Evolutionary conservation across 2,888 invertebrate species (phyloP).

Genomic region (Volucella zonaria): DNA sequence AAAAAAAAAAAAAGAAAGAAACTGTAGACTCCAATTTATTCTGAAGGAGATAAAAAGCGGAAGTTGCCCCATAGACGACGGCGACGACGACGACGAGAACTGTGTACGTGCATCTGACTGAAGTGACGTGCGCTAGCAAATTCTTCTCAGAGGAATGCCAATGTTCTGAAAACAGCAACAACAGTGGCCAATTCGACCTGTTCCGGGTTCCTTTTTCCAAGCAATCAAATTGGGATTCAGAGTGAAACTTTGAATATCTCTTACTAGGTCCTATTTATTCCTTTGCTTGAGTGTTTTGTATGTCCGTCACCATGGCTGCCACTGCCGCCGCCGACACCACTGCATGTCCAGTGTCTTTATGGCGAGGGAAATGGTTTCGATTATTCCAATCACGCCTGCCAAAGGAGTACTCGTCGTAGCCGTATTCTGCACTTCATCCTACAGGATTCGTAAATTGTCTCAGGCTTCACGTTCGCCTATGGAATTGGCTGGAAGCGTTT

Average conservation of each 20-base stretch:
- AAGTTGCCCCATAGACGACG: slow-evolving; percentile 56
- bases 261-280: slow-evolving; percentile 71
- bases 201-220: slow-evolving; percentile 67
- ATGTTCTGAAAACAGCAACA: slow-evolving; percentile 37
- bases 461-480: slow-evolving; percentile 46
- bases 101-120: slow-evolving; percentile 65
- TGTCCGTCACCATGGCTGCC: slow-evolving; percentile 3
- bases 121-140: slow-evolving; percentile 59
- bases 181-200: slow-evolving; percentile 31
- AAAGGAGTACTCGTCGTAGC: slow-evolving; percentile 12
- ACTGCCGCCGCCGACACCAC: neutral
- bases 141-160: slow-evolving; percentile 33
- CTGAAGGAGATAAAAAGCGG: slow-evolving; percentile 65
- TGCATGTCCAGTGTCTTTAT: slow-evolving; percentile 43
- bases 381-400: slow-evolving; percentile 62
- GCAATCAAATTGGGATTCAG: slow-evolving; percentile 76
- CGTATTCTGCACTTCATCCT: slow-evolving; percentile 1
- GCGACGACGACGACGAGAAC: slow-evolving; percentile 18
- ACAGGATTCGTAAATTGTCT: slow-evolving; percentile 67
- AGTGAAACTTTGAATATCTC: slow-evolving; percentile 75
- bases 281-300: slow-evolving; percentile 58
- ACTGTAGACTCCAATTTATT: slow-evolving; percentile 59
- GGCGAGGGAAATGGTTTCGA: slow-evolving; percentile 47
- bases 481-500: slow-evolving; percentile 15
- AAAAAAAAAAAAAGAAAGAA: slow-evolving; percentile 2